Evolutionary conservation across 2,797 vertebrate genomes (phyloP), one percentile per base, ranked within the genome.

Genomic region (Sebastes oblongus): DNA sequence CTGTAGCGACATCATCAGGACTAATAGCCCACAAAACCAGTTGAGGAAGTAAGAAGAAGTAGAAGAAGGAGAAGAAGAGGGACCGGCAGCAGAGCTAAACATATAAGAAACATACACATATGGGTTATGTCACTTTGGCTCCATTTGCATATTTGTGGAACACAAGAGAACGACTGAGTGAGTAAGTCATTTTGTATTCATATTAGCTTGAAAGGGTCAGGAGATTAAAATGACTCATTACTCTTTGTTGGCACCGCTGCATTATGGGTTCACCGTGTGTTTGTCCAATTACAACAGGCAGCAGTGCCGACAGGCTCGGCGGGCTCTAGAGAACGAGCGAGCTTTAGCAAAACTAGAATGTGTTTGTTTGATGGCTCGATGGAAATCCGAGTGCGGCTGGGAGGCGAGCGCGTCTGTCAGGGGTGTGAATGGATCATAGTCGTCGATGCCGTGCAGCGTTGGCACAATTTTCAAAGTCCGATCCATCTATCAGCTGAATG

Each of bases 381-480:
- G 84, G 61, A 79, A 80, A 85, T 71, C 34, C 1, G 1, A 79
- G 75, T 8, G 64, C 6, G 27, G 79, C 67, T 62, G 20, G 67
- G 71, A 77, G 78, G 75, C 60, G 34, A 75, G 71, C 65, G 3
- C 81, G 78, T 83, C 80, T 72, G 86, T 90, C 87, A 84, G 77
- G 12, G 3, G 46, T 4, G 39, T 75, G 75, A 85, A 85, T 76
- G 81, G 83, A 87, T 90, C 85, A 68, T 50, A 84, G 82, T 66
- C 66, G 29, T 70, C 58, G 60, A 84, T 66, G 82, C 74, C 25
- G 75, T 77, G 86, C 84, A 42, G 75, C 60, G 25, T 50, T 84
- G 81, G 78, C 82, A 87, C 83, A 79, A 67, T 85, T 80, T 84
- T 82, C 82, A 85, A 77, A 85, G 84, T 88, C 77, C 42, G 13